Evolutionary conservation across 1,140 invertebrate species (phyloP).

Genomic region (Alviniconcha marisindica): DNA sequence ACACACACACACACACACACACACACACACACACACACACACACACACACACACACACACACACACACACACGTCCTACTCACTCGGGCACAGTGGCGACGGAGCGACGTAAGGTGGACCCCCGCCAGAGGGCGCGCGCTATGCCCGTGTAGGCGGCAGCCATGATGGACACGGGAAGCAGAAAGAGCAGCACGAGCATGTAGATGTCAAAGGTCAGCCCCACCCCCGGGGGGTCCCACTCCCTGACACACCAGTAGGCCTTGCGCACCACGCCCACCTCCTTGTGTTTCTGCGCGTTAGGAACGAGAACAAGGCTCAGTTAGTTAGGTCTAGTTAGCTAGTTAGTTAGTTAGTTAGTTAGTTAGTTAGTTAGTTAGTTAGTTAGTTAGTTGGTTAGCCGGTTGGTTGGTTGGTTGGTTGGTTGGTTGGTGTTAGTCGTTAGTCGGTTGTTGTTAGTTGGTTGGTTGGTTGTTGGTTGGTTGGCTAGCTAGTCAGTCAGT

Average conservation of each 20-base stretch:
- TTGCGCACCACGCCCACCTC: constrained; percentile 53
- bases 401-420: too few relatives aligned
- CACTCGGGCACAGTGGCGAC: constrained; percentile 35
- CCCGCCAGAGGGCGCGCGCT: constrained; percentile 81
- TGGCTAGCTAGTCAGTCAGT: too few relatives aligned
- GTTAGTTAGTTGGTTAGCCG: too few relatives aligned
- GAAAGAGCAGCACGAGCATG: constrained; percentile 82
- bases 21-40: constrained; percentile 22
- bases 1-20: constrained; percentile 23
- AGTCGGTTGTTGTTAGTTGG: too few relatives aligned
- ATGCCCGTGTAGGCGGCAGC: constrained; percentile 82
- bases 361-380: too few relatives aligned
- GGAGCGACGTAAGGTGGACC: constrained; percentile 52
- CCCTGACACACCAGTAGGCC: constrained; percentile 81
- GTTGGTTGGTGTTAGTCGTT: too few relatives aligned
- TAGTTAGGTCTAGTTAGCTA: too few relatives aligned
- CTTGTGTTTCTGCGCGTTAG: constrained; percentile 54
- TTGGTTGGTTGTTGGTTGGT: too few relatives aligned
- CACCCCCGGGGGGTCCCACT: constrained; percentile 76
- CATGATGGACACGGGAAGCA: constrained; percentile 83
- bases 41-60: constrained; percentile 14
- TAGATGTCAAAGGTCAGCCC: constrained; percentile 83
- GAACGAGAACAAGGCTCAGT: too few relatives aligned
- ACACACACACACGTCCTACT: not conserved
- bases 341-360: too few relatives aligned